Evolutionary conservation across 2,113 vertebrate genomes (phyloP).

Genomic region (Greenwoodochromis staneri): DNA sequence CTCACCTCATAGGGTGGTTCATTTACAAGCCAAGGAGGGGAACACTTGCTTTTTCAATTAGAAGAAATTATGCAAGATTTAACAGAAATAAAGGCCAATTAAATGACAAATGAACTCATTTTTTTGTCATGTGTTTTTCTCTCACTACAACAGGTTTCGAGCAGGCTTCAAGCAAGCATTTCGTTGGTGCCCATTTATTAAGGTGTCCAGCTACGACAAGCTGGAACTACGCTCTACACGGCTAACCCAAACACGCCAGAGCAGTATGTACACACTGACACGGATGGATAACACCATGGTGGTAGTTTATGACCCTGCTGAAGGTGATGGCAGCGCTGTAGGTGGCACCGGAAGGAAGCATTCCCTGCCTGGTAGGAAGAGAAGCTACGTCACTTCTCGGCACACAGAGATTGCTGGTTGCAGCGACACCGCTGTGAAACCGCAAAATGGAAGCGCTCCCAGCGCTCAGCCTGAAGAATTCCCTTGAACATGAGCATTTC

Average conservation of each 20-base stretch:
- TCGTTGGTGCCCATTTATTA: slow-evolving; percentile 93
- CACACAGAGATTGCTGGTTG: slow-evolving; percentile 55
- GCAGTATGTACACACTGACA: slow-evolving; percentile 87
- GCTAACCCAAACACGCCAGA: slow-evolving; percentile 81
- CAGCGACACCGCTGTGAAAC: slow-evolving; percentile 51
- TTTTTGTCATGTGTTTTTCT: neutral
- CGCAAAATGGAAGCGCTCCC: slow-evolving; percentile 65
- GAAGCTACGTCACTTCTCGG: slow-evolving; percentile 65
- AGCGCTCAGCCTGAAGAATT: slow-evolving; percentile 74
- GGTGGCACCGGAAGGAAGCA: slow-evolving; percentile 40
- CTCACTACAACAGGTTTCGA: slow-evolving; percentile 78
- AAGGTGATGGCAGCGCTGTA: slow-evolving; percentile 62
- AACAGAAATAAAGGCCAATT: neutral
- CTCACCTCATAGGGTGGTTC: neutral
- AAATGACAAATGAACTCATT: neutral
- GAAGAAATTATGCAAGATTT: neutral
- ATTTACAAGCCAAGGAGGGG: neutral
- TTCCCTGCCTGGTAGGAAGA: slow-evolving; percentile 37
- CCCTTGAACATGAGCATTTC: slow-evolving; percentile 60
- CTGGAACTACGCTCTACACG: slow-evolving; percentile 82
- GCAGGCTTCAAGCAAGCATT: slow-evolving; percentile 92
- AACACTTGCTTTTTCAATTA: neutral
- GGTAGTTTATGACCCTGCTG: slow-evolving; percentile 69
- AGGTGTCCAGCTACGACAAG: slow-evolving; percentile 85
- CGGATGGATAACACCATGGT: slow-evolving; percentile 87